Evolutionary conservation across 1,140 invertebrate species (phyloP).

Genomic region (Vanessa tameamea): DNA sequence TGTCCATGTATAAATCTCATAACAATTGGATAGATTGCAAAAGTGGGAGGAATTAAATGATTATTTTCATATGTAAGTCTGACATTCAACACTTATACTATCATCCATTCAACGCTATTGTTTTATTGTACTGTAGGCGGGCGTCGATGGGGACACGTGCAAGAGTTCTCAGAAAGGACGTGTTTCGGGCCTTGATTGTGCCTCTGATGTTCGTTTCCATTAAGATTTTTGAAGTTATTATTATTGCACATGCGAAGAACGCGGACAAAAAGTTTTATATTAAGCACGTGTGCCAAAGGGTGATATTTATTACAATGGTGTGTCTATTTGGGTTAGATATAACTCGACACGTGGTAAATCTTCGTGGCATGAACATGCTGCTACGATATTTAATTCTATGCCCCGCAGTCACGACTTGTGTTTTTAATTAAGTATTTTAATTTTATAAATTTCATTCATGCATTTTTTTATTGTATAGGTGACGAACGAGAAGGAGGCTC

Average conservation of each 20-base stretch:
- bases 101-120: constrained; percentile 5
- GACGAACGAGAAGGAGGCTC: no score
- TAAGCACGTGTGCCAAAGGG: background rate
- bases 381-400: no score
- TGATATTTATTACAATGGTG: no score
- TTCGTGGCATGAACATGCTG: no score
- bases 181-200: constrained; percentile 14
- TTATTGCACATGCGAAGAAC: constrained; percentile 8
- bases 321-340: no score
- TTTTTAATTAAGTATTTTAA: no score
- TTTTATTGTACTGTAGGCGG: constrained; percentile 18
- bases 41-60: constrained; percentile 1
- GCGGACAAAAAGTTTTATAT: background rate
- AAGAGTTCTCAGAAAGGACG: constrained; percentile 22
- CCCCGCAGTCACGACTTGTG: no score
- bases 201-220: constrained; percentile 2
- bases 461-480: no score
- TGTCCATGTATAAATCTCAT: no score
- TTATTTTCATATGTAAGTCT: background rate
- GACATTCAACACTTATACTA: constrained; percentile 1
- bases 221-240: constrained; percentile 6
- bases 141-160: constrained; percentile 8
- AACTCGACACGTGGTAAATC: no score
- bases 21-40: background rate
- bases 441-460: no score